Conservation (phyloP, 2,888 invertebrate species). For the Neoascia interrupta region DNA sequence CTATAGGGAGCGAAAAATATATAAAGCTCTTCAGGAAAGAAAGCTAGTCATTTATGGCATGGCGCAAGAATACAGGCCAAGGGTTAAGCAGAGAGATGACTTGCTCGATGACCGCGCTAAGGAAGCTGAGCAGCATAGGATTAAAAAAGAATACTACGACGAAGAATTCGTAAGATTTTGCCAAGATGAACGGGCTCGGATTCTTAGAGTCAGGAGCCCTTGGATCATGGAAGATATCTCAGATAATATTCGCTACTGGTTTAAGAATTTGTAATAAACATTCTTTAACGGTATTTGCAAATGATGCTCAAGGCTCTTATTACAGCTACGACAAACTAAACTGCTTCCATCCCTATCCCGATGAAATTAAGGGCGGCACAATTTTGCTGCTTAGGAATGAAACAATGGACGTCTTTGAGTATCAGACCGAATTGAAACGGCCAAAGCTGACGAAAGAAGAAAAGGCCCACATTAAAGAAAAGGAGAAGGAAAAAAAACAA, state of each 20-base stretch:
- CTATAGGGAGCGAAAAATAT: constrained; percentile 71
- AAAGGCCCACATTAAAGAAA: constrained; percentile 73
- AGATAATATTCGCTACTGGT: constrained; percentile 88
- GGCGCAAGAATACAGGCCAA: constrained; percentile 75
- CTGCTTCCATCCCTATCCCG: constrained; percentile 81
- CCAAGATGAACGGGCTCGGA: constrained; percentile 79
- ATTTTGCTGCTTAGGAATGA: constrained; percentile 80
- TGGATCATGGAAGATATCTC: constrained; percentile 86
- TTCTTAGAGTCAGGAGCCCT: constrained; percentile 80
- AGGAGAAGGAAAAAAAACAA: constrained; percentile 71
- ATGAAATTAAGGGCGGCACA: constrained; percentile 80
- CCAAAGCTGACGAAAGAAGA: constrained; percentile 75
- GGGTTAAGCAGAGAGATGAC: constrained; percentile 74
- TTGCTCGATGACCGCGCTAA: constrained; percentile 71
- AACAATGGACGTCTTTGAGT: constrained; percentile 79
- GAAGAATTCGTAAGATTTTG: constrained; percentile 78
- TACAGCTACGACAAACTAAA: constrained; percentile 74
- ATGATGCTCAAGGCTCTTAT: background rate
- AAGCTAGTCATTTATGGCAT: constrained; percentile 78
- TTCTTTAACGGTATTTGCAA: background rate
- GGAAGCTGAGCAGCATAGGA: constrained; percentile 54
- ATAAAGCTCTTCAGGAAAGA: constrained; percentile 57
- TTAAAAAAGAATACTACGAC: constrained; percentile 71
- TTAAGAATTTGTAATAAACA: constrained; percentile 82
- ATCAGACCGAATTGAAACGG: constrained; percentile 72